Evolutionary conservation across 2,888 invertebrate species (phyloP).

Genomic region (Limnephilus lunatus): DNA sequence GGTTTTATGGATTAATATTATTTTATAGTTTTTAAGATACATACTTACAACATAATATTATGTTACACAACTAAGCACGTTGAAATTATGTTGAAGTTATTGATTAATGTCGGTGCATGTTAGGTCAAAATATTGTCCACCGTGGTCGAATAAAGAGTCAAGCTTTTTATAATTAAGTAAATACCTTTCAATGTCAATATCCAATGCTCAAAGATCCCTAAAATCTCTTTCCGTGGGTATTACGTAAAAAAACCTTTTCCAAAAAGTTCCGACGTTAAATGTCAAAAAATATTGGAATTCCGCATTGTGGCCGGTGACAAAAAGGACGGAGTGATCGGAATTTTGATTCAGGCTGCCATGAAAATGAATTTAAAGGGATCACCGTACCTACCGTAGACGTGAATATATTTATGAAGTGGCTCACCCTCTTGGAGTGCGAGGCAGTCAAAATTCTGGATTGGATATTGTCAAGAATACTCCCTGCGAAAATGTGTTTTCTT

Average conservation of each 20-base stretch:
- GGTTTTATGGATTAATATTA: too few relatives aligned
- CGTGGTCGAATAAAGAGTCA: neutral
- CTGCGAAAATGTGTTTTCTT: neutral
- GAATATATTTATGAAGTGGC: slow-evolving; percentile 43
- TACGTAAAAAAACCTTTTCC: slow-evolving; percentile 2
- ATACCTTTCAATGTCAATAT: neutral
- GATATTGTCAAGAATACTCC: slow-evolving; percentile 6
- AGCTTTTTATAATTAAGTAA: neutral
- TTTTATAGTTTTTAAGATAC: too few relatives aligned
- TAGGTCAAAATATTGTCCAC: neutral
- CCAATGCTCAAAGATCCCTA: neutral
- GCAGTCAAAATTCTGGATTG: slow-evolving; percentile 23
- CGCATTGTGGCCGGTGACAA: slow-evolving; percentile 43
- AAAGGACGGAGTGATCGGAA: slow-evolving; percentile 46
- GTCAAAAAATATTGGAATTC: slow-evolving; percentile 47
- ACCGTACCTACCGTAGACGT: neutral
- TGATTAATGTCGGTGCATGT: too few relatives aligned
- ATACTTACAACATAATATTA: too few relatives aligned
- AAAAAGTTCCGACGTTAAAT: slow-evolving; percentile 14
- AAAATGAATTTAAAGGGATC: slow-evolving; percentile 44
- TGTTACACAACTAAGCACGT: too few relatives aligned
- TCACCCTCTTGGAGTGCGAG: slow-evolving; percentile 8
- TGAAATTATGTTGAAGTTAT: too few relatives aligned
- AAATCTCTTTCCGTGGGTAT: slow-evolving; percentile 8
- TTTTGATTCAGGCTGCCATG: slow-evolving; percentile 30